A percentile compares a stretch with the other conserved stretches of the same genome.
These are phyloP conservation scores for Lucifuga dentata DNA, from an alignment of 2,113 vertebrate species.

Conservation along the genomic window DNA sequence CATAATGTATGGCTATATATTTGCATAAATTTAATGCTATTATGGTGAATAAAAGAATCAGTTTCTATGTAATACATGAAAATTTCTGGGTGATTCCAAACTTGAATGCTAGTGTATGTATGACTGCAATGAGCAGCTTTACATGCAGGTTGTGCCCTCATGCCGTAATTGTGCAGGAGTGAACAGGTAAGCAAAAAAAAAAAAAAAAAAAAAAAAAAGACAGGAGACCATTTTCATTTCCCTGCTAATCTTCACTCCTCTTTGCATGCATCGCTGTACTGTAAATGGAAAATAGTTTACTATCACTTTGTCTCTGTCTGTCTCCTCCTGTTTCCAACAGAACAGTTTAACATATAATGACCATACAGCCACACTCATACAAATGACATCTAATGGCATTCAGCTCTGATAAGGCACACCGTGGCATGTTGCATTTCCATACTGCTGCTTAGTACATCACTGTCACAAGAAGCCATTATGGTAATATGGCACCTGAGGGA, in stretches of 20 bases:
- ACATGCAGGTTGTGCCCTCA: constrained; percentile 17
- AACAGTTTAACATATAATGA: constrained; percentile 82
- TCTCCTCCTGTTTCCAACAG: constrained; percentile 62
- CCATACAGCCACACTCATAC: constrained; percentile 65
- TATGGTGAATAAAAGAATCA: too few relatives aligned
- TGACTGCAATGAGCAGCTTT: constrained; percentile 28
- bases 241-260: constrained; percentile 48
- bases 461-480: constrained; percentile 84
- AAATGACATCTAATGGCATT: constrained; percentile 83
- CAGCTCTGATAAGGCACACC: constrained; percentile 77
- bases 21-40: too few relatives aligned
- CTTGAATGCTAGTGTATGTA: too few relatives aligned
- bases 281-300: constrained; percentile 51
- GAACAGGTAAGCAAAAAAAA: constrained; percentile 28
- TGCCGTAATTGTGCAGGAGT: constrained; percentile 1
- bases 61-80: too few relatives aligned
- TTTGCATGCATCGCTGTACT: constrained; percentile 37
- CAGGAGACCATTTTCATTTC: constrained; percentile 43
- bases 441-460: constrained; percentile 78
- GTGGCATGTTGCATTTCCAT: constrained; percentile 81
- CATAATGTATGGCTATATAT: too few relatives aligned
- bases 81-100: too few relatives aligned
- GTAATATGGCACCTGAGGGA: constrained; percentile 84
- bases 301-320: constrained; percentile 38
- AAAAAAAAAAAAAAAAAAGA: too few relatives aligned